Conservation (phyloP, 2,113 vertebrate species). For the Labrus mixtus region DNA sequence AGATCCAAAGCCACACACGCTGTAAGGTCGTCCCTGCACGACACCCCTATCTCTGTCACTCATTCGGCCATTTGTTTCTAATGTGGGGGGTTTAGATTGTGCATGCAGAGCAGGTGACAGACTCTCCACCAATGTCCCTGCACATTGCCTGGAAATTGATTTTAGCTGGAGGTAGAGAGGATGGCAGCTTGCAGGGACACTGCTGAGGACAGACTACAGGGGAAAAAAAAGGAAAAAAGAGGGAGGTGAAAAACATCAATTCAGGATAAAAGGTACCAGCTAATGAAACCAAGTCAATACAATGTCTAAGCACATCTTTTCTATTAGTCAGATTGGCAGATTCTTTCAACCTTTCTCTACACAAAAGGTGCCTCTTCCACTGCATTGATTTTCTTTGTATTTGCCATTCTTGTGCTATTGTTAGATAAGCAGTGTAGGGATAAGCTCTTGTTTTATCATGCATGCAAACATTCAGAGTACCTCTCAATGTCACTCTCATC, state of each 20-base stretch:
- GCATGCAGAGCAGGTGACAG: slow-evolving; percentile 57
- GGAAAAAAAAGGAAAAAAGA: neutral
- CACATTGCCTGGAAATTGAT: slow-evolving; percentile 54
- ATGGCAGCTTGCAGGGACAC: slow-evolving; percentile 42
- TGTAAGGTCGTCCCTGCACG: slow-evolving; percentile 12
- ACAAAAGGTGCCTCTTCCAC: slow-evolving; percentile 4
- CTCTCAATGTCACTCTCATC: neutral
- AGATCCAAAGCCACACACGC: neutral
- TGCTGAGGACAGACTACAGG: slow-evolving; percentile 33
- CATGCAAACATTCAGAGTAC: slow-evolving; percentile 1
- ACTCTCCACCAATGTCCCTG: slow-evolving; percentile 31
- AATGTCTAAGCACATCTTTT: neutral
- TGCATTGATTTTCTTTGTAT: neutral
- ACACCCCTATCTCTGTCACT: neutral
- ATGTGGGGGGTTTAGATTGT: slow-evolving; percentile 28
- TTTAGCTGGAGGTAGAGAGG: slow-evolving; percentile 49
- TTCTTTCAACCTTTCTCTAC: slow-evolving; percentile 8
- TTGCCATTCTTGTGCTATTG: neutral
- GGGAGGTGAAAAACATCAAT: neutral
- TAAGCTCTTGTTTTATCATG: slow-evolving; percentile 21
- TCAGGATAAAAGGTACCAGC: slow-evolving; percentile 7
- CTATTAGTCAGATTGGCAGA: neutral
- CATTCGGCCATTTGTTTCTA: slow-evolving; percentile 23
- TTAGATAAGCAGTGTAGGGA: neutral
- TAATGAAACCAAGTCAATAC: slow-evolving; percentile 16